Conservation (phyloP, 2,888 invertebrate species). For the Desoria tigrina region DNA sequence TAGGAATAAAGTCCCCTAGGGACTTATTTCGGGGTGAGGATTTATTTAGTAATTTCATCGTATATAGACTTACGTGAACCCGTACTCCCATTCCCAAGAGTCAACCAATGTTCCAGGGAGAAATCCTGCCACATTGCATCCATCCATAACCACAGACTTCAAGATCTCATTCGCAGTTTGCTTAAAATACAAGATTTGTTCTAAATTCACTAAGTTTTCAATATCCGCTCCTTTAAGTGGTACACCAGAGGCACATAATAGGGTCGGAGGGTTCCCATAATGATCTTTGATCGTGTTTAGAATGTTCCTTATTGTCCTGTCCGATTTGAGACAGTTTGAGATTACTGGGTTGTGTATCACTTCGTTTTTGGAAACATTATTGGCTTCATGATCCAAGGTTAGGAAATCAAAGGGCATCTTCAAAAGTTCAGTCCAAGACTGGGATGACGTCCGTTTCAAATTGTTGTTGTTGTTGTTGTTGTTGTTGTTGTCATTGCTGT, state of each 20-base stretch:
- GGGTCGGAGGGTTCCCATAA: slow-evolving; percentile 25
- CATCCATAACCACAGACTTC: slow-evolving; percentile 51
- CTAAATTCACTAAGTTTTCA: slow-evolving; percentile 24
- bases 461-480: background rate
- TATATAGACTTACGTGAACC: slow-evolving; percentile 52
- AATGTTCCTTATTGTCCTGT: background rate
- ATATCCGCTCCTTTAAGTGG: background rate
- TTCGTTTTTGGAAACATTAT: background rate
- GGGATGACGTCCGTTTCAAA: background rate
- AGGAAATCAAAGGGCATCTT: slow-evolving; percentile 1
- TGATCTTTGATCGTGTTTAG: slow-evolving; percentile 22
- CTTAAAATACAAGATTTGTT: slow-evolving; percentile 36
- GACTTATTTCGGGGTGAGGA: background rate
- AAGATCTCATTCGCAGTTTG: slow-evolving; percentile 18
- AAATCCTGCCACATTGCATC: slow-evolving; percentile 56
- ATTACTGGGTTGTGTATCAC: too few relatives aligned
- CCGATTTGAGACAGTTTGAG: slow-evolving; percentile 5
- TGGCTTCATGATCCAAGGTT: background rate
- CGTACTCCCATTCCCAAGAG: slow-evolving; percentile 57
- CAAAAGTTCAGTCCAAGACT: background rate
- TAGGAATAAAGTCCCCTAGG: background rate
- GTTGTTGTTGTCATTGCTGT: too few relatives aligned
- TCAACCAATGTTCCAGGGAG: slow-evolving; percentile 58
- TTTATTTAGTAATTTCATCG: too few relatives aligned
- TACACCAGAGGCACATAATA: slow-evolving; percentile 25